Evolutionary conservation across 2,888 invertebrate genomes (phyloP), one percentile per base, ranked within the genome.

Genomic region (Harmothoe impar): DNA sequence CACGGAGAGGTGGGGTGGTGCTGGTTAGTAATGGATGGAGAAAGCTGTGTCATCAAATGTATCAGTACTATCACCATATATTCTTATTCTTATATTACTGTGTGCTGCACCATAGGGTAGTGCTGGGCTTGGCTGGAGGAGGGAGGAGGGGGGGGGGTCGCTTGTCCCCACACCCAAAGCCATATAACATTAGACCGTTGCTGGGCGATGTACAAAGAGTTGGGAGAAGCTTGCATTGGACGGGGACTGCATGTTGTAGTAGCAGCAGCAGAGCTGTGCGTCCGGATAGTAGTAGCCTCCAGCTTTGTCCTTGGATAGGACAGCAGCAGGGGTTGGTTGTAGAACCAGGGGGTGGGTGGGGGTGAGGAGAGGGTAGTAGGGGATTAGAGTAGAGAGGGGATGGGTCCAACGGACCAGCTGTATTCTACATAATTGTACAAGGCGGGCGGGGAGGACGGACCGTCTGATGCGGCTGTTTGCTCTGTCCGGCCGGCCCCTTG

Each of bases 361-460:
- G 10, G 43, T 43, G 10, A 7, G 43, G 3, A 43, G 3, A 43
- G 43, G 43, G 43, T 43, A 7, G 43, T 43, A 43, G 25, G 62
- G 5, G 10, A 12, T 62, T n/a, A 62, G 15, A 62, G 62, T 3
- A 5, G 62, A 3, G 62, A 15, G 5, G 62, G 62, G 23, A 62
- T 3, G 62, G 54, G 54, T n/a, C n/a, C n/a, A n/a, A 43, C 10
- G 25, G 62, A n/a, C 62, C 25, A n/a, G 29, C 29, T 25, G 72
- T 72, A 72, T 72, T 72, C 72, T 29, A 29, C 72, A 15, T 72
- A 72, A 72, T 17, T 72, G 72, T 29, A 72, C 72, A 72, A 29
- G 29, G 72, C 17, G 3, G 31, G 29, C 72, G 25, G 0, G 15
- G 1, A 5, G 72, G 25, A 29, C 72, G 25, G 29, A 7, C 3